These are phyloP conservation scores for Drosophila atripex DNA, from an alignment of 2,888 invertebrate genomes.

Conservation along the genomic window DNA sequence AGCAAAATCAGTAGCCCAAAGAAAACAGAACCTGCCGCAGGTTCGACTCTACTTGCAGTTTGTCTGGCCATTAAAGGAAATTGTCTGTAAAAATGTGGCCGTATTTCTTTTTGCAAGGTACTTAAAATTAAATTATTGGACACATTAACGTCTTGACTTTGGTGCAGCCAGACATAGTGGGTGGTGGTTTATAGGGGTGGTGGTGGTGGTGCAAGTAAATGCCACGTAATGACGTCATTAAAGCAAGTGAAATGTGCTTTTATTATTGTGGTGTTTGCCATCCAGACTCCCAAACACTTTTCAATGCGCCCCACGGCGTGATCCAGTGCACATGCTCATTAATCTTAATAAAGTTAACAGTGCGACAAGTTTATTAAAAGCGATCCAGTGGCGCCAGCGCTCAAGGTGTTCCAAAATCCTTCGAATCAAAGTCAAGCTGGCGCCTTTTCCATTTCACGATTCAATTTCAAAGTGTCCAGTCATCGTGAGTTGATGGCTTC, in stretches of 20 bases:
- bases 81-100: slow-evolving; percentile 79
- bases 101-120: slow-evolving; percentile 80
- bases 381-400: slow-evolving; percentile 64
- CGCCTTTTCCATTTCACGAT: slow-evolving; percentile 10
- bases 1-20: slow-evolving; percentile 32
- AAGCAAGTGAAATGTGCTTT: slow-evolving; percentile 79
- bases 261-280: slow-evolving; percentile 65
- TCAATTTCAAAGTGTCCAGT: slow-evolving; percentile 14
- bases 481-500: slow-evolving; percentile 50
- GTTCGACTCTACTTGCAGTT: slow-evolving; percentile 47
- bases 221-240: slow-evolving; percentile 79
- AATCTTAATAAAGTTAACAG: slow-evolving; percentile 78
- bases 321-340: slow-evolving; percentile 67
- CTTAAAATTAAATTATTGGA: slow-evolving; percentile 80
- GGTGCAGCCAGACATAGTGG: slow-evolving; percentile 46
- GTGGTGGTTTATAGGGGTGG: slow-evolving; percentile 2
- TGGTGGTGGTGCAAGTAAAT: slow-evolving; percentile 64
- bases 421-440: slow-evolving; percentile 38
- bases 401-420: slow-evolving; percentile 56
- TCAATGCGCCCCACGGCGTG: slow-evolving; percentile 63
- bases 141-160: slow-evolving; percentile 78
- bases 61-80: slow-evolving; percentile 73
- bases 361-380: slow-evolving; percentile 77
- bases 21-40: slow-evolving; percentile 44
- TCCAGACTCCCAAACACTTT: slow-evolving; percentile 51